Conservation (phyloP, 2,888 invertebrate species). For the Spisula solida region DNA sequence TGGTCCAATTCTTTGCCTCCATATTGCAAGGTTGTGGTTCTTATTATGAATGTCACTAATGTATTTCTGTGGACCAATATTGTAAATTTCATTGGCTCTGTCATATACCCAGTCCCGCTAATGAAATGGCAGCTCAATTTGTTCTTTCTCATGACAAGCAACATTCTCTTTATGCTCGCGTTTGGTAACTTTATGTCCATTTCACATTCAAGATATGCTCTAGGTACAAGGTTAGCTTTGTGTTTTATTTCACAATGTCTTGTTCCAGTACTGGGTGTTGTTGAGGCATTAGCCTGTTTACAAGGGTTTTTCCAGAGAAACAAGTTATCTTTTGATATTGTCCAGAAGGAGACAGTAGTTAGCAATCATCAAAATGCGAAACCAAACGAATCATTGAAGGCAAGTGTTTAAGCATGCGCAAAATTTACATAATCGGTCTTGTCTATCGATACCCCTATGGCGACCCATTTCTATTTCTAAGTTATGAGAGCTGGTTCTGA, state of each 20-base stretch:
- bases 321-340: constrained; percentile 42
- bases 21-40: constrained; percentile 28
- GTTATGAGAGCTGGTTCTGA: no score
- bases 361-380: no score
- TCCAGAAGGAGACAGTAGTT: constrained; percentile 44
- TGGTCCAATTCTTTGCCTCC: constrained; percentile 45
- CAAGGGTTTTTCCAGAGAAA: constrained; percentile 43
- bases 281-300: constrained; percentile 32
- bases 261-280: constrained; percentile 30
- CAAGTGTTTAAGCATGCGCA: no score
- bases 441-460: no score
- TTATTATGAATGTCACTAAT: constrained; percentile 23
- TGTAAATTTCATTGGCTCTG: constrained; percentile 9
- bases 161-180: constrained; percentile 42
- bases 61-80: constrained; percentile 33
- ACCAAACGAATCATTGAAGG: no score
- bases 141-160: constrained; percentile 25
- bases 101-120: background rate
- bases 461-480: no score
- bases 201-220: constrained; percentile 23
- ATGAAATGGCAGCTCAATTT: constrained; percentile 14
- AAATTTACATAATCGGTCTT: no score
- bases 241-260: constrained; percentile 30
- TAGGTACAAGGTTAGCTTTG: background rate
- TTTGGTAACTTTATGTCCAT: constrained; percentile 63